Conservation (phyloP, 2,888 invertebrate genomes). For the Synanthedon tipuliformis region DNA sequence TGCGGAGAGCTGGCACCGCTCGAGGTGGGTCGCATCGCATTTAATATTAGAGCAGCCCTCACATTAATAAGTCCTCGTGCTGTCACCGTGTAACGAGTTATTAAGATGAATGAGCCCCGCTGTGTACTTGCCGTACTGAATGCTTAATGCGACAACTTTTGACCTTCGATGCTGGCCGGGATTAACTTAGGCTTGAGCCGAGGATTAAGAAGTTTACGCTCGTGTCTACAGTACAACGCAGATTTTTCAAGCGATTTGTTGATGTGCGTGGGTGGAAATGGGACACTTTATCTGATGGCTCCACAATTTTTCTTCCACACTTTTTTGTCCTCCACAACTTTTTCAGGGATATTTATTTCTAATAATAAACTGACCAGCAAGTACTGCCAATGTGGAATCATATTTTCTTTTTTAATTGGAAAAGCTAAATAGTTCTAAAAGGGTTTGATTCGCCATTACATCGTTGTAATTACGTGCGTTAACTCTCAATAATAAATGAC, state of each 20-base stretch:
- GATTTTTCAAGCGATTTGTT: conserved; percentile 11
- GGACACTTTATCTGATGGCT: neutral
- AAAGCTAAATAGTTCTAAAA: too few species aligned
- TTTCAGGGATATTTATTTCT: too few species aligned
- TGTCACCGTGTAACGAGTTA: conserved; percentile 15
- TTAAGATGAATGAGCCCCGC: conserved; percentile 9
- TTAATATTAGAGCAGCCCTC: neutral
- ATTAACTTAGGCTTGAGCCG: conserved; percentile 8
- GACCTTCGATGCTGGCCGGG: conserved; percentile 5
- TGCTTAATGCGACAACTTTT: conserved; percentile 23
- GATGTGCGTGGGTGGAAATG: conserved; percentile 2
- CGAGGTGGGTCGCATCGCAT: conserved; percentile 25
- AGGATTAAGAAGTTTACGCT: conserved; percentile 6
- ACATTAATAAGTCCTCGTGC: conserved; percentile 5
- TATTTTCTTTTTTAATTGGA: neutral
- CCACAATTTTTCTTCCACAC: neutral
- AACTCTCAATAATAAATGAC: conserved; percentile 15
- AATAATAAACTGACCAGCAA: neutral
- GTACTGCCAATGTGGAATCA: neutral
- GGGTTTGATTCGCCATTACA: too few species aligned
- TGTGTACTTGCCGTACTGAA: conserved; percentile 8
- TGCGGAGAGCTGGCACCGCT: conserved; percentile 37
- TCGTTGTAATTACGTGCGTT: too few species aligned
- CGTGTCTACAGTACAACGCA: neutral
- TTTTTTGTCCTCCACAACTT: too few species aligned